phyloP scores from a whole-genome alignment of 2,888 invertebrate genomes.

The Agapostemon virescens region DNA sequence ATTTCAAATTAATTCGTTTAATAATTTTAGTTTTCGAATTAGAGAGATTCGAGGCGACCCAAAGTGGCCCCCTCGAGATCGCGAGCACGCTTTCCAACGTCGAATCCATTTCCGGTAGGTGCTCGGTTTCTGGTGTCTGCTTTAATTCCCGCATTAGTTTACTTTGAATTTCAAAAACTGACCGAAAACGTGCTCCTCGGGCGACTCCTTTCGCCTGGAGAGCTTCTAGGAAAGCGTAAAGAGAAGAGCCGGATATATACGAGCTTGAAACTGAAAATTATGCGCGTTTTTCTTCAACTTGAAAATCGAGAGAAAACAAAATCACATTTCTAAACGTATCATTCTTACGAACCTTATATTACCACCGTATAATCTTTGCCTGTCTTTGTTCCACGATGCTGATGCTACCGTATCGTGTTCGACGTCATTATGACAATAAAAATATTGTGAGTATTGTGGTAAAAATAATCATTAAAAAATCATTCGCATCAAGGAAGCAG shows the following conservation, averaged over 20 bases:
- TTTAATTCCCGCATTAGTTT: background rate
- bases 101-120: background rate
- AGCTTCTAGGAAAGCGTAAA: background rate
- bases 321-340: too few species aligned
- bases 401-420: too few species aligned
- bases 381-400: too few species aligned
- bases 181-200: background rate
- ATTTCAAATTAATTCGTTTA: background rate
- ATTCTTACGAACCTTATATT: too few species aligned
- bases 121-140: background rate
- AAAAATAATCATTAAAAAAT: background rate
- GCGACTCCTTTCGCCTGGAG: background rate
- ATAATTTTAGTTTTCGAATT: background rate
- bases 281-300: too few species aligned
- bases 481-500: background rate
- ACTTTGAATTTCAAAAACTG: conserved; percentile 5
- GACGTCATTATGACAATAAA: background rate
- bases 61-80: background rate
- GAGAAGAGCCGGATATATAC: too few species aligned
- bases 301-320: too few species aligned
- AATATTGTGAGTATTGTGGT: background rate
- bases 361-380: too few species aligned
- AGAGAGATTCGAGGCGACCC: background rate
- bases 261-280: too few species aligned
- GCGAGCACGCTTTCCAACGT: background rate